Evolutionary conservation across 53 echinoderm and acorn worm genomes (phyloP), one percentile per base, ranked within the genome.

Genomic region (Glandiceps talaboti): DNA sequence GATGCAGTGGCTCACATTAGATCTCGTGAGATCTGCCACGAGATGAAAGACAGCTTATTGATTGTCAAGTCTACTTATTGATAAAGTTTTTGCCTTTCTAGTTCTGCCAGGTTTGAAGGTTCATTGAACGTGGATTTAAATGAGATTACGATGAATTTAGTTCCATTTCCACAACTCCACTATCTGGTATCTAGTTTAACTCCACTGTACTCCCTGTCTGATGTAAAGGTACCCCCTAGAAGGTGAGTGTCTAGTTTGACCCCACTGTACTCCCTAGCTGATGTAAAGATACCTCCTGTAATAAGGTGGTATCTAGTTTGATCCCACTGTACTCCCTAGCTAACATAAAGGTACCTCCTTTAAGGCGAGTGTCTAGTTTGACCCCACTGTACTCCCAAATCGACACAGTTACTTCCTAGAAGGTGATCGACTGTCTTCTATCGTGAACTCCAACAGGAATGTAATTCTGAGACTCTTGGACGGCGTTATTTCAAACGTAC

Each of bases 81-180:
- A n/a, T n/a, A n/a, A n/a, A n/a, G n/a, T n/a, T n/a, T 75, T 20
- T 25, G 76, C 30, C 0, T 77, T 27, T 0, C 73, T 79, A 96
- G 97, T 80, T 96, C 97, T 14, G 90, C 97, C 27, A 79, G 97
- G 30, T 96, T 96, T 85, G 93, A 96, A 29, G 97, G 93, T 0
- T 87, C 87, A 25, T 81, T 93, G 31, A 96, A 93, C 78, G 91
- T 96, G 1, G 97, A 96, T 78, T 28, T 96, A 75, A 96, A 93
- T 80, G 97, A 96, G 78, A 96, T 96, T 32, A 90, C 93, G 73
- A 96, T 92, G 80, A 96, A 96, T 80, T 81, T 96, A 74, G 97
- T 96, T 0, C 97, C 97, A 0, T 96, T 96, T 30, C 97, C 97
- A 20, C 85, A 83, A 30, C 79, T 96, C 1, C 96, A 96, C 78